Evolutionary conservation across 2,797 vertebrate species (phyloP), one percentile per base, ranked within the genome.

Genomic region (Malacoraja senta): DNA sequence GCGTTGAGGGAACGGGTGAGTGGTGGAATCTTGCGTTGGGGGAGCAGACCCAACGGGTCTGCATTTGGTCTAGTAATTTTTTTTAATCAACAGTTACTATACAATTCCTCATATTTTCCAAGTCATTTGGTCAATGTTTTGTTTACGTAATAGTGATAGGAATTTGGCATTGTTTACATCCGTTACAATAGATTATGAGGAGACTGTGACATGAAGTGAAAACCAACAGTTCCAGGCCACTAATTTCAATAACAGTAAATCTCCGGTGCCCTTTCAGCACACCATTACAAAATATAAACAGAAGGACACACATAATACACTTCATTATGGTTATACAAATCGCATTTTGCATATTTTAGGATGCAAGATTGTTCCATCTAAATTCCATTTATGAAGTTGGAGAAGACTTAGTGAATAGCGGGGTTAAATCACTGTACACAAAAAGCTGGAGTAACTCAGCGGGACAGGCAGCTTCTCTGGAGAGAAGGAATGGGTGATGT

Each of bases 201-300:
- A 76, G 95, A 93, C 94, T 94, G 90, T 93, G 81, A 93, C 91
- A 74, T 94, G 96, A 95, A 97, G 96, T 96, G 95, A 97, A 96
- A 95, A 95, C 93, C 68, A 76, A 93, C 94, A 94, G 96, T 96
- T 96, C 94, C 94, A 74, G 91, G 76, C 93, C 94, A 94, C 95
- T 93, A 93, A 95, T 94, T 95, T 94, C 94, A 95, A 53, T 74
- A 53, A 53, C 24, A 76, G n/a, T n/a, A 17, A 44, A 13, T 13
- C 17, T 74, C 44, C 65, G 21, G 12, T 38, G 35, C 65, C 35
- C 35, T 32, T 72, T 44, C 88, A 44, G 35, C 38, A 74, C 32
- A 91, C 24, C 21, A 12, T 74, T 91, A 26, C 10, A 38, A 44
- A 74, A 91, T 53, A 26, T 38, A 71, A 8, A 38, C 44, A 2